phyloP scores from a whole-genome alignment of 2,888 invertebrate species.

The Archaeoteleia sp. region DNA sequence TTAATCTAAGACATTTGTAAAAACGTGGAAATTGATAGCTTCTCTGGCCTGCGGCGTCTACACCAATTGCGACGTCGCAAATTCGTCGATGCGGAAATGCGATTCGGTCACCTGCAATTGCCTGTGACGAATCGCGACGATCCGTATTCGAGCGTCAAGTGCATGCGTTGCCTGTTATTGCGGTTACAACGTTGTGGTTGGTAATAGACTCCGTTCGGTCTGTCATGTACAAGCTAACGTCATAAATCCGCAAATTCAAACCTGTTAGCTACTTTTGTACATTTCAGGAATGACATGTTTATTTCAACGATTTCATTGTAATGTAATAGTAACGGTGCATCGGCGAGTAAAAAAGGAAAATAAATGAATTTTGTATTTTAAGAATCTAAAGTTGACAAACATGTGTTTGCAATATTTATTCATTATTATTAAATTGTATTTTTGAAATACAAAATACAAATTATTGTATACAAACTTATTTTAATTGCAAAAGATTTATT shows the following conservation, averaged over 20 bases:
- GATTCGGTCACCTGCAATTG: conserved; percentile 38
- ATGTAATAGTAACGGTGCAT: background rate
- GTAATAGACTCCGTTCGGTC: conserved; percentile 35
- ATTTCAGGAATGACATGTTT: conserved; percentile 2
- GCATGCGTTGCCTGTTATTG: conserved; percentile 57
- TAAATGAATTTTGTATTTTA: no score
- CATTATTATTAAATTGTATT: no score
- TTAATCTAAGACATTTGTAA: no score
- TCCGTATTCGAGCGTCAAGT: conserved; percentile 56
- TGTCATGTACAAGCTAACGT: conserved; percentile 33
- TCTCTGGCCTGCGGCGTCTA: background rate
- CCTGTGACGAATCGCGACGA: conserved; percentile 53
- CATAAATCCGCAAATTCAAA: conserved; percentile 31
- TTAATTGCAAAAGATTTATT: no score
- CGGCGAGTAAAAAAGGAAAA: no score
- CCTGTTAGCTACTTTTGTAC: conserved; percentile 8
- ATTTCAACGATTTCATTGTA: background rate
- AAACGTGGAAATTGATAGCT: background rate
- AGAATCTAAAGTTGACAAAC: no score
- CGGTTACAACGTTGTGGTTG: conserved; percentile 37
- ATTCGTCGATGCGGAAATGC: conserved; percentile 20
- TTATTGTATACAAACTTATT: no score
- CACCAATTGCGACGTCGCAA: background rate
- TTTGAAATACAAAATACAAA: no score
- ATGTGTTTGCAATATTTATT: no score